Percentiles rank a stretch among this genome's conserved stretches.
Conservation (phyloP, 2,113 vertebrate genomes). For the Triplophysa dalaica region DNA sequence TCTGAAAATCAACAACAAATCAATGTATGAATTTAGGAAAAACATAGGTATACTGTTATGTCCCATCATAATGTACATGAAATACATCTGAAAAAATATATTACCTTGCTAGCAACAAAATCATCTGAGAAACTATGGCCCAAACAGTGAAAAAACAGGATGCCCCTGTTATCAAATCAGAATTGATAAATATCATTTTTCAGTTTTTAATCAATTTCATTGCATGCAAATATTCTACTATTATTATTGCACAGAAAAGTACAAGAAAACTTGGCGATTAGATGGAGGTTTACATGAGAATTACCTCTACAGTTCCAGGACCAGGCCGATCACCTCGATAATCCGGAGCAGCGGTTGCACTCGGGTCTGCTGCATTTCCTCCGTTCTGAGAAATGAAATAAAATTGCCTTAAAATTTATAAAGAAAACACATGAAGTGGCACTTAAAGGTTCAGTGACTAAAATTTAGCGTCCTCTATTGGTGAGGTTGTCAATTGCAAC, state of each 20-base stretch:
- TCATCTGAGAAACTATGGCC: conserved; percentile 31
- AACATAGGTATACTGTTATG: not conserved
- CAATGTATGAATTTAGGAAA: not conserved
- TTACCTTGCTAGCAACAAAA: conserved; percentile 3
- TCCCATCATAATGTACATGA: not conserved
- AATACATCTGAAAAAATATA: not conserved
- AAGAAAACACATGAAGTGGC: not conserved
- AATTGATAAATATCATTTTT: not conserved
- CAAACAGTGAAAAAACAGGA: conserved; percentile 35
- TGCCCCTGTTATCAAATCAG: conserved; percentile 30
- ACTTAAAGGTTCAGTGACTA: too few species aligned
- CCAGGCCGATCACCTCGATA: conserved; percentile 70
- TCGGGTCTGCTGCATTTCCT: conserved; percentile 14
- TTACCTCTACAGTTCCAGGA: conserved; percentile 68
- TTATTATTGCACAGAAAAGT: not conserved
- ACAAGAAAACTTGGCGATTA: not conserved
- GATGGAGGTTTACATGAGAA: not conserved
- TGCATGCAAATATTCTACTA: not conserved
- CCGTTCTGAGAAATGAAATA: conserved; percentile 30
- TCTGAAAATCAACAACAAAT: conserved; percentile 17
- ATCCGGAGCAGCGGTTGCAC: conserved; percentile 60
- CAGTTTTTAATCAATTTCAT: not conserved
- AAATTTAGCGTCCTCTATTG: too few species aligned
- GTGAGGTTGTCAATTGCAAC: too few species aligned
- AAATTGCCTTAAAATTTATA: not conserved